Evolutionary conservation across 2,797 vertebrate species (phyloP), one percentile per base, ranked within the genome.

Genomic region (Phoeniculus purpureus): DNA sequence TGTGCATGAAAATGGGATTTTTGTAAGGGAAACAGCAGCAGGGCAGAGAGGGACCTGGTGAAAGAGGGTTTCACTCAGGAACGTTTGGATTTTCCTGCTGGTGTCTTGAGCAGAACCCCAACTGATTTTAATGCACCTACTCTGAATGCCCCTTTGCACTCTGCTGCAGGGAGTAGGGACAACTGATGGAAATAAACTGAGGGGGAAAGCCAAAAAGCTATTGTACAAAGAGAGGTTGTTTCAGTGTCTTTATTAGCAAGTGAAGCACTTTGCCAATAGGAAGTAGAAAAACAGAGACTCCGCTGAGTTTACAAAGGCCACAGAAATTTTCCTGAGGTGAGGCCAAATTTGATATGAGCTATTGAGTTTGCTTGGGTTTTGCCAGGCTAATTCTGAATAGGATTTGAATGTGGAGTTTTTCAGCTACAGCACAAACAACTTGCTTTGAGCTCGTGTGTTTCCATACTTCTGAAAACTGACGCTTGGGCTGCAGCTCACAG

Each of bases 221-320:
- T 65, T 84, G 43, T 77, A 90, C 76, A 84, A 87, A 94, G 91
- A 79, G 45, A 77, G 64, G 89, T 90, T 96, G 93, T 96, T 96
- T 81, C 81, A 60, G 73, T 92, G 80, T 75, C 94, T 93, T 94
- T 90, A 94, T 96, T 97, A 93, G 89, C 70, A 83, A 91, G 55
- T 50, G 64, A 81, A 95, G 37, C 61, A 58, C 1, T 1, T 65
- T 94, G 92, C 94, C 93, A 92, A 56, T 93, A 94, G 87, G 88
- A 96, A 94, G 82, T 34, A 73, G 78, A 72, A 89, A 94, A 95
- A 87, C 15, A 82, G 86, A 95, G 87, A 70, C 54, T 96, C 86
- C 88, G 90, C 92, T 95, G 88, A 95, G 88, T 95, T 97, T 96
- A 94, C 92, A 90, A 93, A 95, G 78, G 91, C 85, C 93, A 92